A percentile compares a stretch with the other conserved stretches of the same genome.
Evolutionary conservation across 2,113 vertebrate species (phyloP).

Genomic region (Xenopus laevis): DNA sequence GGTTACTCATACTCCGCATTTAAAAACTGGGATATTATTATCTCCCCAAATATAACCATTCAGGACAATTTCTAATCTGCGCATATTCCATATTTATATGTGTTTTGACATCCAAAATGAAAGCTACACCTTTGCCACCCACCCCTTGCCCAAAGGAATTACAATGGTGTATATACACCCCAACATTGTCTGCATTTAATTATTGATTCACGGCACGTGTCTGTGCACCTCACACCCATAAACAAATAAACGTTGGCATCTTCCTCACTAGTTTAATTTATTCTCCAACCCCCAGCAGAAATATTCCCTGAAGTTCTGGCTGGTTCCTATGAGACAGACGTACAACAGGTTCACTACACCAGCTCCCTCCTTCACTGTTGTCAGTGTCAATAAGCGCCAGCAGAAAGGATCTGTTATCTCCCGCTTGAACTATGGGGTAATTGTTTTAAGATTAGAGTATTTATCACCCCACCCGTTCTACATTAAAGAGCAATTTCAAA

Average conservation of each 20-base stretch:
- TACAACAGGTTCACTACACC: conserved; percentile 32
- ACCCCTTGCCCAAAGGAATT: too few species aligned
- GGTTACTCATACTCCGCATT: too few species aligned
- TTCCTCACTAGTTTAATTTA: conserved; percentile 41
- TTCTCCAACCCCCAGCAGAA: conserved; percentile 38
- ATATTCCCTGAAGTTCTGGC: conserved; percentile 47
- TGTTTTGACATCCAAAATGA: too few species aligned
- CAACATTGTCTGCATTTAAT: too few species aligned
- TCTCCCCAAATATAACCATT: too few species aligned
- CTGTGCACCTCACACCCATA: too few species aligned
- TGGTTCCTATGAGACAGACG: conserved; percentile 54
- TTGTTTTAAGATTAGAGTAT: conserved; percentile 41
- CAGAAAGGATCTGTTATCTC: conserved; percentile 16
- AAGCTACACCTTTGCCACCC: too few species aligned
- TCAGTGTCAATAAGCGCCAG: conserved; percentile 34
- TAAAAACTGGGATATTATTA: too few species aligned
- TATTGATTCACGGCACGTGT: too few species aligned
- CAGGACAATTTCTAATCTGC: too few species aligned
- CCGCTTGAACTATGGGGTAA: conserved; percentile 31
- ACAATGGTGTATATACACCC: too few species aligned
- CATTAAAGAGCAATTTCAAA: conserved; percentile 42
- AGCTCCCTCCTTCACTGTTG: conserved; percentile 2
- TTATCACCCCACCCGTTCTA: conserved; percentile 32
- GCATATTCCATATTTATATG: too few species aligned
- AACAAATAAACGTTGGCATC: neutral